phyloP scores from a whole-genome alignment of 2,888 invertebrate species.

The Charanyca ferruginea region DNA sequence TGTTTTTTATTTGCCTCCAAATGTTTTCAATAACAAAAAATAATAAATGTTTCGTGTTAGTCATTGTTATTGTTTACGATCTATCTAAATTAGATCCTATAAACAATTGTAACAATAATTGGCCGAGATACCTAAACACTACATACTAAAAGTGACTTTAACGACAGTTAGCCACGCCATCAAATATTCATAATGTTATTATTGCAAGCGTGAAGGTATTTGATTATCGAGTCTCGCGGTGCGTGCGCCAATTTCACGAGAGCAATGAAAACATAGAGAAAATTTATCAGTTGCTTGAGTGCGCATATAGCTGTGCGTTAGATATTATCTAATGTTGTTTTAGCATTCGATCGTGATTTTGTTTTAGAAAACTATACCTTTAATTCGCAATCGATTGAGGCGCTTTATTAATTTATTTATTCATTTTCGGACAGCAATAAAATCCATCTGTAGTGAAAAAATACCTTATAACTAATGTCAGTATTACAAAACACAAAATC shows the following conservation, averaged over 20 bases:
- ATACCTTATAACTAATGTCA: no score
- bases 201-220: slow-evolving; percentile 87
- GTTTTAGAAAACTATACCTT: neutral
- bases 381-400: no score
- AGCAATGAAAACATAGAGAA: slow-evolving; percentile 87
- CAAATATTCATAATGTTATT: slow-evolving; percentile 80
- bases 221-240: slow-evolving; percentile 77
- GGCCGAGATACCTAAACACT: slow-evolving; percentile 50
- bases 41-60: slow-evolving; percentile 10
- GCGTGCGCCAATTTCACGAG: slow-evolving; percentile 87
- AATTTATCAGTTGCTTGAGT: slow-evolving; percentile 83
- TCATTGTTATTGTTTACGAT: slow-evolving; percentile 47
- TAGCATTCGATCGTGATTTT: slow-evolving; percentile 10
- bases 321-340: slow-evolving; percentile 28
- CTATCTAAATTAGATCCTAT: slow-evolving; percentile 35
- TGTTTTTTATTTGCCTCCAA: slow-evolving; percentile 43
- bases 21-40: slow-evolving; percentile 7
- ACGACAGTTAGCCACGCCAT: slow-evolving; percentile 67
- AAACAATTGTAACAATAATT: slow-evolving; percentile 45
- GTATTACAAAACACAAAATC: no score
- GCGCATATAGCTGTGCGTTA: slow-evolving; percentile 67
- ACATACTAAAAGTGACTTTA: slow-evolving; percentile 45
- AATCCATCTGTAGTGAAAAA: no score
- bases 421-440: no score
- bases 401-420: neutral